Base-by-base conservation (phyloP, 2,797 vertebrate species). In the Fringilla coelebs region DNA sequence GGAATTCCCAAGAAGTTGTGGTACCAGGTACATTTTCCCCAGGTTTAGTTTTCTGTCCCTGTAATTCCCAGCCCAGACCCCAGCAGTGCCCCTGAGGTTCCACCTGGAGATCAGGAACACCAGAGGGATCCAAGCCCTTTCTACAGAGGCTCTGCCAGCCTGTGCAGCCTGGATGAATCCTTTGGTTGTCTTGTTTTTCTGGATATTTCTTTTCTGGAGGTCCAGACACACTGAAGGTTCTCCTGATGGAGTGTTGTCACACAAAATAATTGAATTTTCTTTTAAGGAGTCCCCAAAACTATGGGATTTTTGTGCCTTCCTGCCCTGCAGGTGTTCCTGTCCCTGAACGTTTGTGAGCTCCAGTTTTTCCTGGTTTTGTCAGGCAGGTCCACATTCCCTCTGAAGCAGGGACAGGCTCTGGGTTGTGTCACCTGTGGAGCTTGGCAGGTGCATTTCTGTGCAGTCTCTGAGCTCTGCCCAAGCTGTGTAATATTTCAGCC, bases 401-500 rank as follows among this genome's bases (percentile, higher is more conserved):
- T 48, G 41, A 28, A 51, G 32, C 65, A 41, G 87, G 72, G 49
- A 7, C n/a, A n/a, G 57, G 20, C 29, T 20, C 85, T 26, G 24
- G 49, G 51, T 71, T 43, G 21, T 36, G 32, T 28, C 82, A 68
- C 72, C 54, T 48, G n/a, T 31, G 74, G 16, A 60, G 83, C 41
- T 9, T 4, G 34, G 32, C 72, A 66, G 32, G 40, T 38, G 49
- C 51, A 8, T 65, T 92, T 67, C 61, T 76, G 55, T 10, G 73
- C 63, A 26, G 0, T 3, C 5, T 11, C 2, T 7, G 61, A 68
- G 68, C 43, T 89, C 79, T 63, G 60, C 36, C 7, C n/a, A 41
- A 89, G 55, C 54, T 61, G 87, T 46, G 72, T 46, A 71, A 24
- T 78, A 85, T 94, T 84, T 89, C 81, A 91, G 49, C 88, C 38